Conservation (phyloP, 2,797 vertebrate species). For the Erethizon dorsatum region DNA sequence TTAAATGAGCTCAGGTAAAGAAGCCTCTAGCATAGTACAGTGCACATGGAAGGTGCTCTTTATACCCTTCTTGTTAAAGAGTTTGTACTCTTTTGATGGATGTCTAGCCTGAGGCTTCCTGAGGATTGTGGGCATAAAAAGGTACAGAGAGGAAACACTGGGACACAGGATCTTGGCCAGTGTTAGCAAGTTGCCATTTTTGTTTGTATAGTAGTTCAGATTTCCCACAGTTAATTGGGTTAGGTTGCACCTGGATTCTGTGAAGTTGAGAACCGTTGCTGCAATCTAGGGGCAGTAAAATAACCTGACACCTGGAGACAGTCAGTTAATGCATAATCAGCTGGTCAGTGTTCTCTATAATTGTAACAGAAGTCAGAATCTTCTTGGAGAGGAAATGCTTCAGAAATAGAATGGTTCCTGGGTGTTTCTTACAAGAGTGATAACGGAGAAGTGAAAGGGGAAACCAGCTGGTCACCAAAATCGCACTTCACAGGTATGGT, state of each 20-base stretch:
- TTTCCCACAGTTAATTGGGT: slow-evolving; percentile 69
- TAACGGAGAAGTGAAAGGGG: not conserved
- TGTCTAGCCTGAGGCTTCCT: slow-evolving; percentile 26
- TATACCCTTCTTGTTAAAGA: slow-evolving; percentile 1
- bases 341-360: not conserved
- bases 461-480: not conserved
- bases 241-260: slow-evolving; percentile 40
- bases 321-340: slow-evolving; percentile 60
- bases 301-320: not conserved
- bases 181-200: slow-evolving; percentile 35
- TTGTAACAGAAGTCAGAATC: slow-evolving; percentile 48
- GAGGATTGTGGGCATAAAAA: not conserved
- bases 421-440: not conserved
- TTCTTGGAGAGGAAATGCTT: slow-evolving; percentile 45
- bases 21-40: slow-evolving; percentile 31
- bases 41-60: slow-evolving; percentile 1
- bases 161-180: not conserved
- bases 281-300: slow-evolving; percentile 40
- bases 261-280: slow-evolving; percentile 29
- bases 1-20: slow-evolving; percentile 3
- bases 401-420: slow-evolving; percentile 29
- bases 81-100: not conserved
- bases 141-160: not conserved
- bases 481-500: not conserved
- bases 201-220: not conserved